Evolutionary conservation across 2,113 vertebrate genomes (phyloP), one percentile per base, ranked within the genome.

Genomic region (Ceyx cyanopectus): DNA sequence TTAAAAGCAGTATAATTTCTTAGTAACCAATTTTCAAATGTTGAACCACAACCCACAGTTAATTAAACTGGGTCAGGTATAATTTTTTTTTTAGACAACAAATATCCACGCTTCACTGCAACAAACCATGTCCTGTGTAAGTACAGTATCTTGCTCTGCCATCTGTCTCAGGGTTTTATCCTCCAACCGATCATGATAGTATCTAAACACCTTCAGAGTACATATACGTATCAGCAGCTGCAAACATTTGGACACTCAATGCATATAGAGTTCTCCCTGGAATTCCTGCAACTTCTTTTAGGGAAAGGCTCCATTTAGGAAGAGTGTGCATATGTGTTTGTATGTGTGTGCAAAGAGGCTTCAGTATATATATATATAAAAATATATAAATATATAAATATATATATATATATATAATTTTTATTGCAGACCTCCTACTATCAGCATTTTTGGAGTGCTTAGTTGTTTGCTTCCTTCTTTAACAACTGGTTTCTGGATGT

Each of bases 31-130:
- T 95, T 92, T 94, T 76, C 32, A 91, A 90, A 95, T 93, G 95
- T 84, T 95, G 95, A 97, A 97, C 94, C 92, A 1, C 95, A 97
- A 81, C 76, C 93, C 95, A 87, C 73, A 65, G 51, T 90, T 93
- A 88, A 97, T 95, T 94, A 96, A 98, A 98, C 82, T 97, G 93
- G 97, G 97, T 97, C 97, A 97, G 89, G 67, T 83, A 83, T 68
- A 85, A 91, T 92, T 88, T 89, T 93, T 37, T 94, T 95, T 96
- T 92, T 75, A 95, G 81, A 81, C 19, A 81, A 45, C 58, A 91
- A 94, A 85, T 76, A 94, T 93, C 72, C 78, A 87, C 3, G 20
- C 29, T 95, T 56, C 53, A 62, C 41, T 80, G 76, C 79, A 91
- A 68, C 30, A 91, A 92, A 89, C 87, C 81, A 78, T 95, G 94